Evolutionary conservation across 2,113 vertebrate genomes (phyloP).

Genomic region (Ictalurus punctatus): DNA sequence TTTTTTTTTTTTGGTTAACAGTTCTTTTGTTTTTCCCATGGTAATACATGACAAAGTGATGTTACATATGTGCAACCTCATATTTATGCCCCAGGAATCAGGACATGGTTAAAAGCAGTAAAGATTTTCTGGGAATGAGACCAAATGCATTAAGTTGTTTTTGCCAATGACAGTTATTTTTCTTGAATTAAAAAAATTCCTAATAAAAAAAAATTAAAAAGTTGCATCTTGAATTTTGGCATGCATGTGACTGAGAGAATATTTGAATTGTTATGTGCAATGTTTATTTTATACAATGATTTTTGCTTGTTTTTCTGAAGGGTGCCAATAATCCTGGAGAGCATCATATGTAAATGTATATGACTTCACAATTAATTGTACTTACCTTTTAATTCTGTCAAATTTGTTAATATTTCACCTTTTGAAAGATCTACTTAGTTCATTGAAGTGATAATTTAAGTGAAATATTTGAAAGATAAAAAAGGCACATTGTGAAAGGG

Average conservation of each 20-base stretch:
- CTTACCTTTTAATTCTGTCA: not conserved
- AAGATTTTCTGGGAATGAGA: not conserved
- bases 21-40: not conserved
- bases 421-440: not conserved
- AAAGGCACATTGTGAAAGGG: not conserved
- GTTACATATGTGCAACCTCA: not conserved
- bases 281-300: not conserved
- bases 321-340: too few relatives aligned
- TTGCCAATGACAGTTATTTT: too few relatives aligned
- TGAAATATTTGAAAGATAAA: not conserved
- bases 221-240: not conserved
- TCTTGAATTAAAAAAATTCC: too few relatives aligned
- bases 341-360: not conserved
- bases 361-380: not conserved
- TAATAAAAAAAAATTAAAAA: too few relatives aligned
- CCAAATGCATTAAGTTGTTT: too few relatives aligned
- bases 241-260: not conserved
- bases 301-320: not conserved
- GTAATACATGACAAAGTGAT: not conserved
- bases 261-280: not conserved
- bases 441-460: not conserved
- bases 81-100: not conserved
- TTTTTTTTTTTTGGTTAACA: too few relatives aligned
- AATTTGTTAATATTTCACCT: not conserved
- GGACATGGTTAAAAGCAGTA: not conserved